phyloP scores from a whole-genome alignment of 2,797 vertebrate species.

The Merluccius polli region DNA sequence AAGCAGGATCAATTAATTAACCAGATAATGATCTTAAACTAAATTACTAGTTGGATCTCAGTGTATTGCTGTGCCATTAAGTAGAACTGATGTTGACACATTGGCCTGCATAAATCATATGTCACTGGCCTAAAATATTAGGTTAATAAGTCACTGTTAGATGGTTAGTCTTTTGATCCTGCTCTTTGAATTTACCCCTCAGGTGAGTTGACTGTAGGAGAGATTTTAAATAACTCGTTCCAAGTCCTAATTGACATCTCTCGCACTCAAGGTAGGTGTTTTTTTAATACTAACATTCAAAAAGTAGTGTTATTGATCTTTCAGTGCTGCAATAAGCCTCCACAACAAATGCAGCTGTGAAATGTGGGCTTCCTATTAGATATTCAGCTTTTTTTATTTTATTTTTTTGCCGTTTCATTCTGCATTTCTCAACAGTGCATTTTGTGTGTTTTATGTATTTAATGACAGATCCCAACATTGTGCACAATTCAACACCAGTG shows the following conservation, averaged over 20 bases:
- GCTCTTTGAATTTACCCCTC: conserved; percentile 75
- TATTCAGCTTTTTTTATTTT: background rate
- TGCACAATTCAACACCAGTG: conserved; percentile 63
- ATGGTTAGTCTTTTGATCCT: conserved; percentile 71
- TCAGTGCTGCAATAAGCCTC: background rate
- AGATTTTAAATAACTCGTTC: conserved; percentile 76
- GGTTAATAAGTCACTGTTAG: conserved; percentile 42
- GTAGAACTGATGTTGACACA: background rate
- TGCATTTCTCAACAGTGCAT: background rate
- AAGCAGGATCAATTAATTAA: conserved; percentile 70
- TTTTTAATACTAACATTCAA: conserved; percentile 57
- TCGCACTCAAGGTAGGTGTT: conserved; percentile 68
- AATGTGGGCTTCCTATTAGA: background rate
- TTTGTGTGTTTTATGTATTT: background rate
- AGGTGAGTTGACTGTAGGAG: conserved; percentile 76
- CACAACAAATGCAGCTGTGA: background rate
- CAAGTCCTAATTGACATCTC: conserved; percentile 74
- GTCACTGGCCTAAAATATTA: conserved; percentile 27
- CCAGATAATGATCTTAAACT: conserved; percentile 16
- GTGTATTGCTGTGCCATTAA: conserved; percentile 25
- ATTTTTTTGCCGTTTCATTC: background rate
- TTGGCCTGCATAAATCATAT: conserved; percentile 29
- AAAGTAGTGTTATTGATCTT: conserved; percentile 39
- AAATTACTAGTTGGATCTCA: background rate
- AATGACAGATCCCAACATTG: conserved; percentile 65